Percentiles rank a stretch among this genome's conserved stretches.
These are phyloP conservation scores for Varanus salvator DNA, from an alignment of 2,113 vertebrate species.

Conservation along the genomic window DNA sequence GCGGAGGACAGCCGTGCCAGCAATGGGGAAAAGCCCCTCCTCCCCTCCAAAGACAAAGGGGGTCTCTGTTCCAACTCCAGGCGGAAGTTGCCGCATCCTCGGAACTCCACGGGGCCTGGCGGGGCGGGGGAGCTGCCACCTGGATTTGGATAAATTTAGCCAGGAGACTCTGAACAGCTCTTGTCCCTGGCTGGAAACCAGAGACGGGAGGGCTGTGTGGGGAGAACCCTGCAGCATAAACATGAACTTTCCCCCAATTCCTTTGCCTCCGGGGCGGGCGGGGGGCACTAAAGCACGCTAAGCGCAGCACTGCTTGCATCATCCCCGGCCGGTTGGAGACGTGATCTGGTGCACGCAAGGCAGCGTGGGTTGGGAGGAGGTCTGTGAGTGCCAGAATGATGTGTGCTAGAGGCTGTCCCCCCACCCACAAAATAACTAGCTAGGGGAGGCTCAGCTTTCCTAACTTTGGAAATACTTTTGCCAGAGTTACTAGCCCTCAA, in stretches of 20 bases:
- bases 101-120: no score
- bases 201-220: background rate
- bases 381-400: no score
- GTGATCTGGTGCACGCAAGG: background rate
- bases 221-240: constrained; percentile 55
- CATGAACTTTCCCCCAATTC: constrained; percentile 83
- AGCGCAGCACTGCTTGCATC: background rate
- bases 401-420: background rate
- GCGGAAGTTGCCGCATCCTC: background rate
- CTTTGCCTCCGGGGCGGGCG: constrained; percentile 2
- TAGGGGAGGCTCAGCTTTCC: background rate
- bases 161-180: background rate
- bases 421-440: background rate
- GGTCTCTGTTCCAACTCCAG: constrained; percentile 36
- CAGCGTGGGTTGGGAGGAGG: no score
- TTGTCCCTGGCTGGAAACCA: background rate
- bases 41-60: constrained; percentile 55
- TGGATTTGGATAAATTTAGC: background rate
- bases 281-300: background rate
- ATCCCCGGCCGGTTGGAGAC: background rate
- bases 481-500: background rate
- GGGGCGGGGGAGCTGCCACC: background rate
- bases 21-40: constrained; percentile 16
- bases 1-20: constrained; percentile 1
- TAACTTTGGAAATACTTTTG: no score